Conservation (phyloP, 2,113 vertebrate species). For the Recurvirostra avosetta region DNA sequence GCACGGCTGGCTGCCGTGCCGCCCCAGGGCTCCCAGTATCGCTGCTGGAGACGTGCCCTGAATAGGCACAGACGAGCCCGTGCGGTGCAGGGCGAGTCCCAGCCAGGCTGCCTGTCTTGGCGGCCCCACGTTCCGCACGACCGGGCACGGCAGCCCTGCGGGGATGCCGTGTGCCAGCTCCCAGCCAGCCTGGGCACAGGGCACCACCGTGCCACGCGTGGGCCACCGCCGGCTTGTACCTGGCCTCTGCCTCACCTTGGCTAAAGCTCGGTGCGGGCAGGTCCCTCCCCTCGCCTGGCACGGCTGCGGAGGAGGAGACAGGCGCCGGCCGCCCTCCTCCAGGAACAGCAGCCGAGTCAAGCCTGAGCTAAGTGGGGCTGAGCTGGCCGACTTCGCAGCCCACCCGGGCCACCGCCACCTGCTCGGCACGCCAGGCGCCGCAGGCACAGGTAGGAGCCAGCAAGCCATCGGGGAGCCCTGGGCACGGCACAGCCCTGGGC, state of each 20-base stretch:
- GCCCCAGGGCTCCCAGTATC: rapidly evolving
- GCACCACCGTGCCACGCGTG: background rate
- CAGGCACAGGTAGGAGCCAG: slow-evolving; percentile 20
- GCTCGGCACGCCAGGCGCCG: background rate
- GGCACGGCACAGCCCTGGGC: background rate
- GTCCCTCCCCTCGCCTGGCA: slow-evolving; percentile 63
- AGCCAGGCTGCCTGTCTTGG: background rate
- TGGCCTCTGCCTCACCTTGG: slow-evolving; percentile 48
- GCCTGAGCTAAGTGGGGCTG: background rate
- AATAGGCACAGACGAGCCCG: background rate
- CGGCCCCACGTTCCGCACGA: background rate
- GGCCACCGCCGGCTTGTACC: background rate
- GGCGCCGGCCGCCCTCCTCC: slow-evolving; percentile 22
- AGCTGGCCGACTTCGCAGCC: background rate
- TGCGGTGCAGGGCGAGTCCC: background rate
- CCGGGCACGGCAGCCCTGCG: background rate
- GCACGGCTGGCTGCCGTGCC: background rate
- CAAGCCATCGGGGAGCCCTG: background rate
- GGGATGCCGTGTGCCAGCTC: background rate
- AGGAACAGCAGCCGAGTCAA: slow-evolving; percentile 22
- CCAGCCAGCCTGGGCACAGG: background rate
- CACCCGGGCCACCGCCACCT: background rate
- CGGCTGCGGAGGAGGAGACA: slow-evolving; percentile 62
- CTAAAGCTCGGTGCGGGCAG: background rate
- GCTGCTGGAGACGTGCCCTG: background rate